Evolutionary conservation across 2,797 vertebrate species (phyloP).

Genomic region (Poecile montanus): DNA sequence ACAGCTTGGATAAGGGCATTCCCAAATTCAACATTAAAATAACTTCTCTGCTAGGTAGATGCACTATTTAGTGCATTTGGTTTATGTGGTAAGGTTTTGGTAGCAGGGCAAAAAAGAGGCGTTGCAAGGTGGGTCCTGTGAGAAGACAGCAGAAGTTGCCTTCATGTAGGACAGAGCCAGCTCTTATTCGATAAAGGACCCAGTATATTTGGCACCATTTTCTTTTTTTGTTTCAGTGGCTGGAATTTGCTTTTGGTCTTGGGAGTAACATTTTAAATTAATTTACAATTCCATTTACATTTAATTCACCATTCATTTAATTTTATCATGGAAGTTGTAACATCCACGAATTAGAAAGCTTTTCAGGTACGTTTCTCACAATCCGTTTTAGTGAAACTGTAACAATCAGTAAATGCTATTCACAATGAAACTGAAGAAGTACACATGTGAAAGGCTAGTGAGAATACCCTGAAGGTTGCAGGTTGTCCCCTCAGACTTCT

Average conservation of each 20-base stretch:
- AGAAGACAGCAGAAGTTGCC: not conserved
- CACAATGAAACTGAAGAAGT: not conserved
- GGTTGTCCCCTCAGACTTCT: not conserved
- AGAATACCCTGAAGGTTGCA: not conserved
- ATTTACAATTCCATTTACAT: not conserved
- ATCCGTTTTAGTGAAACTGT: not conserved
- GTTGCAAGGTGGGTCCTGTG: not conserved
- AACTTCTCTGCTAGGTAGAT: not conserved
- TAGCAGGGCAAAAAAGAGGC: not conserved
- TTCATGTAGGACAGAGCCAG: not conserved
- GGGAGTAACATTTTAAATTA: accelerated
- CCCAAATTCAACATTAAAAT: not conserved
- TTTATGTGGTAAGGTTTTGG: not conserved
- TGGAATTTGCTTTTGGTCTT: not conserved
- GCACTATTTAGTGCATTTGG: not conserved
- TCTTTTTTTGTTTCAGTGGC: not conserved
- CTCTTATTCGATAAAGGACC: not conserved
- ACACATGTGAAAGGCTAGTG: not conserved
- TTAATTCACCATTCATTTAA: not conserved
- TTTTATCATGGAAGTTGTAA: not conserved
- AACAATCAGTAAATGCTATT: not conserved
- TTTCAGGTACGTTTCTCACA: not conserved
- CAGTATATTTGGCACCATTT: not conserved
- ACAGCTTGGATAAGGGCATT: not conserved
- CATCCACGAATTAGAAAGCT: not conserved